Base-by-base conservation (phyloP, 2,113 vertebrate species). In the Aegithalos caudatus region DNA sequence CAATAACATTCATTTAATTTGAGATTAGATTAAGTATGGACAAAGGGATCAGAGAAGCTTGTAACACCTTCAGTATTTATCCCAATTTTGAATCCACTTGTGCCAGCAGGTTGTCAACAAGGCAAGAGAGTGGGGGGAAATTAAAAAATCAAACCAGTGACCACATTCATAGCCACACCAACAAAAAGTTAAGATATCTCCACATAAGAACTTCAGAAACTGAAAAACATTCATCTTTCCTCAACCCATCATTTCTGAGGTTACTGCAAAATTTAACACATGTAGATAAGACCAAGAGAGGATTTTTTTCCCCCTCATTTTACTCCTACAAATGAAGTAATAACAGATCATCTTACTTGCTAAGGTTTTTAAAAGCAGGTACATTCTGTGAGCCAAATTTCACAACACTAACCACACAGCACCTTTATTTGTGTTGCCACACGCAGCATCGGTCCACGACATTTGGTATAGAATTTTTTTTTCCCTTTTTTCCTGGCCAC, bases 1-100 rank as follows among this genome's bases (percentile, higher is more conserved):
- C 97, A 97, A 98, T 94, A 97, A 86, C 86, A 98, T 95, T 97
- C 96, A 94, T 84, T 98, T 97, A 97, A 98, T 95, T 91, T 85
- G 56, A 96, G 94, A 98, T 97, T 96, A 97, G 96, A 97, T 97
- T 97, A 98, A 98, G 94, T 86, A 94, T 14, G 60, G 97, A 96
- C 94, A 98, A 90, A 96, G 70, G 42, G 18, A 94, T 86, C 86
- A 93, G 66, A 95, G 81, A 88, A 71, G 83, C 48, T 91, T 85
- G 22, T 81, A 92, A 95, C 88, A 96, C 86, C 50, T 95, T 92
- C 73, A 95, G 62, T 78, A 95, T 67, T 76, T 61, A 64, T 53
- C 74, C 90, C 93, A 44, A 22, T 83, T 92, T 80, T 78, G 79
- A 94, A 85, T 42, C 77, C 44, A 73, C 81, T 91, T 90, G 67